Base-by-base conservation (phyloP, 2,888 invertebrate genomes). In the Aromia moschata region DNA sequence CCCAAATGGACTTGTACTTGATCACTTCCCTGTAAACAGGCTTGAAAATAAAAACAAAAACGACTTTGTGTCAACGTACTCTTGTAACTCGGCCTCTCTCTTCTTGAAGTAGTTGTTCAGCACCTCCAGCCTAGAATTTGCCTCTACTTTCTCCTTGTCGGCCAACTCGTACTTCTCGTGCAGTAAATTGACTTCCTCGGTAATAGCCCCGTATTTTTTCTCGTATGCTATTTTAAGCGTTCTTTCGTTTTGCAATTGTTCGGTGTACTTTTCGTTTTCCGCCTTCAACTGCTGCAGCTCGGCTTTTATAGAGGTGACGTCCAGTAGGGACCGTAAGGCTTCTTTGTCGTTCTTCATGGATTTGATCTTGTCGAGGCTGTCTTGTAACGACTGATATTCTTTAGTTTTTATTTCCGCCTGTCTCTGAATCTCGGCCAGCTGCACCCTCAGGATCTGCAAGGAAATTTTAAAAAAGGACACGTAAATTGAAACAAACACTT, bases 51-150 rank as follows among this genome's bases (percentile, higher is more conserved):
- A 43, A 40, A 20, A 45, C 11, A 38, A 40, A 7, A 15, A 7
- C 10, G 31, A 11, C 20, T 31, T 36, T 2, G 20, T n/a, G 33
- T 10, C 47, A 31, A 83, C 83, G 83, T 84, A 94, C 92, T 93
- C 94, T 81, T 94, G 88, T 44, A 95, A 83, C 79, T 94, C 91
- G 10, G 89, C 85, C 80, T 96, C 96, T 71, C 93, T 90, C 66
- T 96, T 94, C 74, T 94, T 93, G 82, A 96, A 96, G 79, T 95
- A 96, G 74, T 89, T 90, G 0, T 92, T 90, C 36, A 96, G 83
- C 1, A 96, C 94, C 75, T 93, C 92, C 1, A 96, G 84, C 70
- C 92, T 87, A 0, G 93, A 94, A 70, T 89, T 85, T 0, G 93
- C 90, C 77, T 95, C 94, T 0, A 87, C 84, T 71, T 88, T 89